phyloP scores from a whole-genome alignment of 2,888 invertebrate genomes.

The Protophormia terraenovae region DNA sequence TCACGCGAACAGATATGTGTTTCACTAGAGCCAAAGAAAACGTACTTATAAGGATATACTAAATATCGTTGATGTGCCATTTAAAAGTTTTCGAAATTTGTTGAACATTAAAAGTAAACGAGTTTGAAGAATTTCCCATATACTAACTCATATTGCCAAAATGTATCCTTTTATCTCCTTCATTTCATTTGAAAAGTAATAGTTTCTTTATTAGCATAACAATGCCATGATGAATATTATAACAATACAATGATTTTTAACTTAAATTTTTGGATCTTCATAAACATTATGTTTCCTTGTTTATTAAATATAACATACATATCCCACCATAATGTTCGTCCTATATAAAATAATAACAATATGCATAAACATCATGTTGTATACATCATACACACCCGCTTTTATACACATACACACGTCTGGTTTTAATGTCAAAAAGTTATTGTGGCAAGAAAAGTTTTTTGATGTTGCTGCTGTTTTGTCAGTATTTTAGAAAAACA shows the following conservation, averaged over 20 bases:
- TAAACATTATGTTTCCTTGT: background rate
- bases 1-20: no score
- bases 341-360: background rate
- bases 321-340: background rate
- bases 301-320: background rate
- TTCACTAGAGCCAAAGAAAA: no score
- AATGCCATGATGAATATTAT: conserved; percentile 5
- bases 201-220: conserved; percentile 15
- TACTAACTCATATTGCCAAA: background rate
- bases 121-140: no score
- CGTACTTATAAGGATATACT: no score
- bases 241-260: conserved; percentile 11
- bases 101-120: no score
- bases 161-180: background rate
- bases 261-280: background rate
- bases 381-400: background rate
- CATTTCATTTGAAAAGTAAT: background rate
- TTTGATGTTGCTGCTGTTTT: background rate
- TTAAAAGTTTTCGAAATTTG: no score
- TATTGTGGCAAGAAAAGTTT: conserved; percentile 33
- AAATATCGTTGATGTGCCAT: no score
- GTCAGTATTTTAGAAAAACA: background rate
- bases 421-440: conserved; percentile 50
- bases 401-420: background rate
- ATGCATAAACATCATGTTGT: conserved; percentile 21